Evolutionary conservation across 2,113 vertebrate species (phyloP), one percentile per base, ranked within the genome.

Genomic region (Ondatra zibethicus): DNA sequence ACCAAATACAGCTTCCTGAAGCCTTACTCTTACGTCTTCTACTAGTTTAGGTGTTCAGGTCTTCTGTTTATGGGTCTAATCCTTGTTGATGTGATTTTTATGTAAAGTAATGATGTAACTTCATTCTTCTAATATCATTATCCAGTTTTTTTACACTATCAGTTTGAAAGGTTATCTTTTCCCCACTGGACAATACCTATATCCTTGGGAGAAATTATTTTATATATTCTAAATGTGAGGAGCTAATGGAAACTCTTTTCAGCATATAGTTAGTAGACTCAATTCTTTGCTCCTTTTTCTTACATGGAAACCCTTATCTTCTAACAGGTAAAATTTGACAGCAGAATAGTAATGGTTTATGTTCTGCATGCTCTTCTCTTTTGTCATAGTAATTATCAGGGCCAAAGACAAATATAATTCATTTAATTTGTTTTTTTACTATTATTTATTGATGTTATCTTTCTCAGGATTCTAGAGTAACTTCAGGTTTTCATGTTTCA

Each of bases 1-100:
- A 75, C 29, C 42, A 96, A 81, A 66, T 91, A 21, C 75, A 97
- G 52, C 52, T 78, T 87, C 87, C 55, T 72, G 2, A 75, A 90
- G 17, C 10, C 70, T 92, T 81, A 3, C 68, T 89, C 39, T 66
- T 75, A 39, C 52, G 65, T 85, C 45, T 39, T 29, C 36, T 39
- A 39, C 5, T 45, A 55, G 72, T 55, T 81, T 65, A 72, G 42
- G n/a, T 4, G n/a, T 16, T 39, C n/a, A 39, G 36, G 19, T 63
- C 17, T 93, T 80, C 29, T 52, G 12, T 87, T 90, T 90, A 75
- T 45, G 39, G 72, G 23, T 39, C 55, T 16, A 82, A 82, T 82
- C 23, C 23, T 88, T 14, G 76, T 58, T 90, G 72, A 86, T 52
- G 73, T 88, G 81, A 82, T 61, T 72, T 95, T 84, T 66, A 31